Evolutionary conservation across 2,797 vertebrate genomes (phyloP).

Genomic region (Microcaecilia unicolor): DNA sequence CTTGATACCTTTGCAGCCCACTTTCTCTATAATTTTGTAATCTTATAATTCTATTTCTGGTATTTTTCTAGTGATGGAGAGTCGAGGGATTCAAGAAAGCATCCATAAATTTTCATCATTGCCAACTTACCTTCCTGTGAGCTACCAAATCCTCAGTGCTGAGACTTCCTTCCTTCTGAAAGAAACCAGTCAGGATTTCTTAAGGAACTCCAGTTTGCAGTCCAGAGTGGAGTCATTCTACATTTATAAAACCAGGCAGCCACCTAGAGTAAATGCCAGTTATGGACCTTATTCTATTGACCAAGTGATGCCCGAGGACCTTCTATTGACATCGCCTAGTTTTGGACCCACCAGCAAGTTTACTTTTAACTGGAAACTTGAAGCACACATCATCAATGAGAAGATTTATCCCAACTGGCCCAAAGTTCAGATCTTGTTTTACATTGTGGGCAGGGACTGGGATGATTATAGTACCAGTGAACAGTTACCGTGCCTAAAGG

Average conservation of each 20-base stretch:
- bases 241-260: constrained; percentile 67
- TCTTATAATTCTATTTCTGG: no score
- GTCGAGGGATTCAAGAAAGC: constrained; percentile 62
- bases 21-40: no score
- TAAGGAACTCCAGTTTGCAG: constrained; percentile 82
- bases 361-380: constrained; percentile 72
- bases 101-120: constrained; percentile 70
- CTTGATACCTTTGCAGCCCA: no score
- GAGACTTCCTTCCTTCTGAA: constrained; percentile 82
- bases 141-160: constrained; percentile 66
- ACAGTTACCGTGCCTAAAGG: constrained; percentile 66
- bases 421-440: constrained; percentile 71
- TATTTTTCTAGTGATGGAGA: constrained; percentile 57
- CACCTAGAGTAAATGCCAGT: constrained; percentile 71
- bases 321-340: constrained; percentile 50
- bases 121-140: constrained; percentile 86
- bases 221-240: constrained; percentile 80
- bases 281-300: constrained; percentile 78
- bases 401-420: constrained; percentile 62
- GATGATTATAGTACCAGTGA: constrained; percentile 66
- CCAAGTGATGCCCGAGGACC: constrained; percentile 67
- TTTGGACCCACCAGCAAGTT: constrained; percentile 61
- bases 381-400: constrained; percentile 64
- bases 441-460: constrained; percentile 68
- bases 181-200: constrained; percentile 75